These are phyloP conservation scores for Spilogale gracilis DNA, from an alignment of 2,113 vertebrate species.

Conservation along the genomic window DNA sequence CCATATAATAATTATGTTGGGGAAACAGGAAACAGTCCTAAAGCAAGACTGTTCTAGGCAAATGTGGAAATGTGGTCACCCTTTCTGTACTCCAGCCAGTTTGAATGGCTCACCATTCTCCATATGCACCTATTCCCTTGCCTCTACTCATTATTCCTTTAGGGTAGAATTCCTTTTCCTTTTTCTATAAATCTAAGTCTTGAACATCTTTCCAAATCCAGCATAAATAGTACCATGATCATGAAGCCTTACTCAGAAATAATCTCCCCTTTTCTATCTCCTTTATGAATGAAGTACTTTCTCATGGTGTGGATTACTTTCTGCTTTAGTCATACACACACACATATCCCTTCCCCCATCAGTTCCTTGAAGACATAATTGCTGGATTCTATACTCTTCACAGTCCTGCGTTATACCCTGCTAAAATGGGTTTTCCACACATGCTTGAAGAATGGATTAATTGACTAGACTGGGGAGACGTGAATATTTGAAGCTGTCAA, in stretches of 20 bases:
- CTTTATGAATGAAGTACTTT: not conserved
- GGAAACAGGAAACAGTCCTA: constrained; percentile 2
- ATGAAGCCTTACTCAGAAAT: not conserved
- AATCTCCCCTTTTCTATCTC: not conserved
- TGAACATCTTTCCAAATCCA: constrained; percentile 12
- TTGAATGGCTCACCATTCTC: constrained; percentile 42
- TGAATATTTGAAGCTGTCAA: not conserved
- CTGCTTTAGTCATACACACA: not conserved
- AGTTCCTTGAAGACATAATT: not conserved
- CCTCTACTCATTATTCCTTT: not conserved
- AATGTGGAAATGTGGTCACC: not conserved
- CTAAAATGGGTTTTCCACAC: not conserved
- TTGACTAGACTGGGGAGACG: not conserved
- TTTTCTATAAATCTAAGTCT: constrained; percentile 47
- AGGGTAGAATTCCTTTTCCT: constrained; percentile 1
- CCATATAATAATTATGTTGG: constrained; percentile 48
- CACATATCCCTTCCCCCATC: not conserved
- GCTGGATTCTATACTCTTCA: not conserved
- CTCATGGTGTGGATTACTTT: not conserved
- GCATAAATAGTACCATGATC: not conserved
- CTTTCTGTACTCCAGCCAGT: not conserved
- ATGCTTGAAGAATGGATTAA: not conserved
- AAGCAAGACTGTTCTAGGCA: constrained; percentile 21
- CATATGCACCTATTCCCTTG: not conserved
- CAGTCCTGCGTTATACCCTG: not conserved